Conservation (phyloP, 2,888 invertebrate genomes). For the Cantharis nigra region DNA sequence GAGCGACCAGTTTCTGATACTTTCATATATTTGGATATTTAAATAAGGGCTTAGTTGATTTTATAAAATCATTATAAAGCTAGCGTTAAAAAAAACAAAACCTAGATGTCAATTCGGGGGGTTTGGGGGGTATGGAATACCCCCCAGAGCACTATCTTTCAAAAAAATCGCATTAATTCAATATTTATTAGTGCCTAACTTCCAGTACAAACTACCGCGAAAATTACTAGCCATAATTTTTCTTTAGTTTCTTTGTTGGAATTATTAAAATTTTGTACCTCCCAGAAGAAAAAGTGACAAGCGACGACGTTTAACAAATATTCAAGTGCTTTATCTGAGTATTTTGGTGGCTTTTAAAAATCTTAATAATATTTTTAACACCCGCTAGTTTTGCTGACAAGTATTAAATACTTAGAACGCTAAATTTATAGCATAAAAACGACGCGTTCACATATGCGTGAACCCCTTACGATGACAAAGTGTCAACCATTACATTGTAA, state of each 20-base stretch:
- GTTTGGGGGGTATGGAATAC: too few species aligned
- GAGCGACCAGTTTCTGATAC: too few species aligned
- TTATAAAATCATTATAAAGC: too few species aligned
- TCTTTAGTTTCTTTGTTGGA: not conserved
- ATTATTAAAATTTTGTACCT: not conserved
- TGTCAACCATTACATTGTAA: conserved; percentile 33
- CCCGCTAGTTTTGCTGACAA: conserved; percentile 23
- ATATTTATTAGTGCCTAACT: too few species aligned
- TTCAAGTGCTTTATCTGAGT: not conserved
- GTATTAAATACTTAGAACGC: conserved; percentile 30
- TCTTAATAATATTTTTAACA: conserved; percentile 12
- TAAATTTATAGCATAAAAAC: conserved; percentile 33
- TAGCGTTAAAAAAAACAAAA: too few species aligned
- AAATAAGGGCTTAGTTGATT: too few species aligned
- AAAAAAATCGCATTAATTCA: too few species aligned
- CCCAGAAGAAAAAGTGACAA: not conserved
- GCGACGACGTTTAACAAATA: not conserved
- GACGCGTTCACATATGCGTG: conserved; percentile 39
- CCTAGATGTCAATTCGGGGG: too few species aligned
- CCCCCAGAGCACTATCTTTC: too few species aligned
- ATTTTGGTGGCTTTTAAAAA: not conserved
- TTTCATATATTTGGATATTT: too few species aligned
- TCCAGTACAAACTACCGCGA: too few species aligned
- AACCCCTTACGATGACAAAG: conserved; percentile 38
- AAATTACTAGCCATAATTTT: too few species aligned